phyloP scores from a whole-genome alignment of 1,140 invertebrate species.

The Drosophila kanapiae region DNA sequence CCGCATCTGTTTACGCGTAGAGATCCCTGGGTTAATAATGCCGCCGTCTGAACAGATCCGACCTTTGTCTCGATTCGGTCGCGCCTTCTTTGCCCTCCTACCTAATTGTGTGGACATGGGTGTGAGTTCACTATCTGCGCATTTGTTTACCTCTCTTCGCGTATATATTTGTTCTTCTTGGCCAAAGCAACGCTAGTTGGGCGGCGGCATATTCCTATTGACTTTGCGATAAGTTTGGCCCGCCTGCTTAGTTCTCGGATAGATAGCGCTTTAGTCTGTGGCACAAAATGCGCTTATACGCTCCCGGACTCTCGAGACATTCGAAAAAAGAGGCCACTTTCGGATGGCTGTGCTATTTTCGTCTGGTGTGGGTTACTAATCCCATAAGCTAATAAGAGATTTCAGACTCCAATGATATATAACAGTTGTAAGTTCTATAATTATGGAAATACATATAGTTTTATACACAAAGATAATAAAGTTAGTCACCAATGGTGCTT shows the following conservation, averaged over 20 bases:
- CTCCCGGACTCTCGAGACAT: background rate
- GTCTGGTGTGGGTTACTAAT: constrained; percentile 5
- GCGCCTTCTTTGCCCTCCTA: constrained; percentile 9
- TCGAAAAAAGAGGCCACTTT: background rate
- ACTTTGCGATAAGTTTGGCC: constrained; percentile 65
- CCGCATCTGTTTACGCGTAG: constrained; percentile 30
- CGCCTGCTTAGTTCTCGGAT: constrained; percentile 10
- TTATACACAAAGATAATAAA: background rate
- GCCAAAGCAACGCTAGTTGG: constrained; percentile 18
- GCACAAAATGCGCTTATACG: constrained; percentile 41
- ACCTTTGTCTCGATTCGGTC: constrained; percentile 49
- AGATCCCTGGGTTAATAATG: constrained; percentile 12
- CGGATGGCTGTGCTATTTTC: constrained; percentile 6
- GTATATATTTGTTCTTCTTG: constrained; percentile 39
- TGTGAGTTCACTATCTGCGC: constrained; percentile 56
- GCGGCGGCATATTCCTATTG: constrained; percentile 47
- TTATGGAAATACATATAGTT: background rate
- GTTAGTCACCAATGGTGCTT: background rate
- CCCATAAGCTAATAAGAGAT: constrained; percentile 12
- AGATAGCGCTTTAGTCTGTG: constrained; percentile 27
- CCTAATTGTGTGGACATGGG: constrained; percentile 32
- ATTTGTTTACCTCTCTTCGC: constrained; percentile 65
- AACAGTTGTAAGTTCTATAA: background rate
- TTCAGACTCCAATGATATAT: background rate
- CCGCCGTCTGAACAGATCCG: constrained; percentile 14